Evolutionary conservation across 2,113 vertebrate species (phyloP).

Genomic region (Rhynchopsitta pachyrhyncha): DNA sequence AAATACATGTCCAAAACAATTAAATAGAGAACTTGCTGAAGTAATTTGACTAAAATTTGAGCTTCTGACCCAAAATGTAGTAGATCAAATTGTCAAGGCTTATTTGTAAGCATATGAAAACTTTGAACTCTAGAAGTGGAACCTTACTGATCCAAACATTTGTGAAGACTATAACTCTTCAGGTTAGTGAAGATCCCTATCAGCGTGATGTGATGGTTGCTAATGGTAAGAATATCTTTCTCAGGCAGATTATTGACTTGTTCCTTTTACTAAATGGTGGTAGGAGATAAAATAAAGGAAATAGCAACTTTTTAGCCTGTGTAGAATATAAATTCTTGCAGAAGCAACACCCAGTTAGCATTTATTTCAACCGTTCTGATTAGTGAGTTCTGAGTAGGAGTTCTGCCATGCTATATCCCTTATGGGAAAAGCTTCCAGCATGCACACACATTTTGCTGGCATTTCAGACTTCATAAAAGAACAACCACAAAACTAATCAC

Average conservation of each 20-base stretch:
- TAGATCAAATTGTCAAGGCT: not conserved
- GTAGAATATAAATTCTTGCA: not conserved
- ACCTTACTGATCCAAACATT: not conserved
- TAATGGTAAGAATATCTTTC: not conserved
- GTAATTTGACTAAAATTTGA: not conserved
- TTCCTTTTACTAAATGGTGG: not conserved
- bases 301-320: not conserved
- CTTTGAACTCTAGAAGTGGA: not conserved
- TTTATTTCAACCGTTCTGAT: not conserved
- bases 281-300: not conserved
- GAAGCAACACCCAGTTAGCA: not conserved
- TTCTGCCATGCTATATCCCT: not conserved
- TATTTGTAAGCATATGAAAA: not conserved
- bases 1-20: not conserved
- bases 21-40: not conserved
- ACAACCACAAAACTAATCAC: not conserved
- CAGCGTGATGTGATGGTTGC: accelerated
- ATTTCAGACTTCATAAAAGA: not conserved
- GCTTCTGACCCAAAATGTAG: not conserved
- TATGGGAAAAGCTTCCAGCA: not conserved
- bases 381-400: not conserved
- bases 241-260: not conserved
- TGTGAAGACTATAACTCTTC: not conserved
- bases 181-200: not conserved
- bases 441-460: not conserved